A percentile compares a stretch with the other conserved stretches of the same genome.
These are phyloP conservation scores for Sturmia bella DNA, from an alignment of 2,888 invertebrate species.

Conservation along the genomic window DNA sequence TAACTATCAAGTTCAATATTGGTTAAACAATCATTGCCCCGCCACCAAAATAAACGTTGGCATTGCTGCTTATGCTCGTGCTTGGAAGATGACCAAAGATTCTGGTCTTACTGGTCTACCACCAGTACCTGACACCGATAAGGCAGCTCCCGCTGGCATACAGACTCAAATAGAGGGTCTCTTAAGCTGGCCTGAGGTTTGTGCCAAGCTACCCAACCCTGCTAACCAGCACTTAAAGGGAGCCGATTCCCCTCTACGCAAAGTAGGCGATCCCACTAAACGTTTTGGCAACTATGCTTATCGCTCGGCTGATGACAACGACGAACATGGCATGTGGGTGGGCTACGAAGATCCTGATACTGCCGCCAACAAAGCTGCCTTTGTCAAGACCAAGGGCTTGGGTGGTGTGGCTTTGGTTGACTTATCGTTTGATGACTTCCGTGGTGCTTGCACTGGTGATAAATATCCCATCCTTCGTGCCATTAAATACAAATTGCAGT, in stretches of 20 bases:
- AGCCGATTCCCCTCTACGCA: slow-evolving; percentile 86
- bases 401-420: slow-evolving; percentile 90
- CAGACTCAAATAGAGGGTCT: slow-evolving; percentile 88
- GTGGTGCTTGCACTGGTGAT: slow-evolving; percentile 90
- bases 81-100: slow-evolving; percentile 89
- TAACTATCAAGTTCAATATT: slow-evolving; percentile 86
- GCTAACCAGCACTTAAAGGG: slow-evolving; percentile 85
- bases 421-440: slow-evolving; percentile 90
- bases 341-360: slow-evolving; percentile 92
- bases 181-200: slow-evolving; percentile 90
- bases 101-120: slow-evolving; percentile 90
- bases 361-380: slow-evolving; percentile 89
- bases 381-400: slow-evolving; percentile 87
- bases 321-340: slow-evolving; percentile 89
- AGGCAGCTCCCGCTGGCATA: slow-evolving; percentile 87
- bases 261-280: slow-evolving; percentile 90
- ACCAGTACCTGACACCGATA: slow-evolving; percentile 86
- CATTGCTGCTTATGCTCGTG: slow-evolving; percentile 87
- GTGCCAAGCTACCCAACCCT: slow-evolving; percentile 88
- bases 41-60: slow-evolving; percentile 86
- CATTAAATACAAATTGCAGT: slow-evolving; percentile 85
- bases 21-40: slow-evolving; percentile 84
- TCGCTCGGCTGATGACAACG: slow-evolving; percentile 86
- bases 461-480: slow-evolving; percentile 90
- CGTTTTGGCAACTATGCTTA: slow-evolving; percentile 91